Evolutionary conservation across 2,113 vertebrate genomes (phyloP), one percentile per base, ranked within the genome.

Genomic region (Phaetusa simplex): DNA sequence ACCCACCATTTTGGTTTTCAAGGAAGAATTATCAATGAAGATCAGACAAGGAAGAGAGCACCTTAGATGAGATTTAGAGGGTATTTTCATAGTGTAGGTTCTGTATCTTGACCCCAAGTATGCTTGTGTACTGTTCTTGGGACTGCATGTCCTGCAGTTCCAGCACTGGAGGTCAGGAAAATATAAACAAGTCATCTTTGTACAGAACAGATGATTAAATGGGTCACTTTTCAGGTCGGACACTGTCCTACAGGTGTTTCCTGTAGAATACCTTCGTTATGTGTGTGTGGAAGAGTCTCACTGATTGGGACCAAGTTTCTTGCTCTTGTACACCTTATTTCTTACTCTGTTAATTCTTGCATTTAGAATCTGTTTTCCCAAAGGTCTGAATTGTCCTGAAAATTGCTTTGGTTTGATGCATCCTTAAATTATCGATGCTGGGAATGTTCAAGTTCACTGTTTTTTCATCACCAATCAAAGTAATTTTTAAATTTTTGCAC

Each of bases 281-380:
- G 5, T 42, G 6, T 0, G 0, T 36, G 22, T 8, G 7, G 40
- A 71, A 26, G 50, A 91, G 32, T 34, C 29, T 69, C 59, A 5
- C 43, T 88, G 42, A 61, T 8, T 70, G 14, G 42, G 27, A 86
- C 29, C 30, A 7, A 40, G 20, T 61, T 36, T 52, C 53, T 73
- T 36, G 17, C 34, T 52, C 36, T 49, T 65, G 7, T 36, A 11
- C 5, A 11, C 34, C 18, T 67, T 43, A 29, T 15, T 91, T 90
- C 58, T 65, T 69, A 34, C 10, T 22, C 17, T 47, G 8, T 65
- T 79, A 47, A 8, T 79, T 62, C 62, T 70, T 86, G 32, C 3
- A 5, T 76, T 90, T 90, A 62, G 66, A 79, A 43, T 82, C n/a
- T 74, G 12, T 88, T 90, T 86, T 90, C 76, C 78, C 61, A 65